Base-by-base conservation (phyloP, 2,797 vertebrate species). In the Octomys mimax region DNA sequence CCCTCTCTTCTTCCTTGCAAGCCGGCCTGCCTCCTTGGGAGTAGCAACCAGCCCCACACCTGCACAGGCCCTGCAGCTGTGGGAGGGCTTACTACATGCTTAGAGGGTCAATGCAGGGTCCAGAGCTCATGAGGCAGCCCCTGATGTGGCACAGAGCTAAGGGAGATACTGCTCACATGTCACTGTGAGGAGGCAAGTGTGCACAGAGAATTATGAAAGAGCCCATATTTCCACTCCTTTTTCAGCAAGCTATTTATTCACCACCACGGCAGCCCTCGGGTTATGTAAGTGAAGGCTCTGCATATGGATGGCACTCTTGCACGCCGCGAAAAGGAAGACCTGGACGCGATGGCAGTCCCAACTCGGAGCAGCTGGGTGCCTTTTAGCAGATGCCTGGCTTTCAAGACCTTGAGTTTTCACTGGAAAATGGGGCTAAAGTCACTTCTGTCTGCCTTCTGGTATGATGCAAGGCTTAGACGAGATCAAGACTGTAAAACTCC, bases 211-310 rank as follows among this genome's bases (percentile, higher is more conserved):
- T n/a, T 61, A 71, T 2, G n/a, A 59, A 85, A 75, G 24, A 86
- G 18, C 11, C 33, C 59, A 31, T 54, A 59, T 77, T 96, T 89
- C 88, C 31, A 36, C 92, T 91, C 73, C 46, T 83, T 94, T 83
- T 36, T 85, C 78, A 96, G 28, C 36, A 33, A 94, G 75, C 13
- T 87, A 42, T 73, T 92, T 85, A 87, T 89, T 90, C 42, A 75
- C 11, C 57, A 64, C n/a, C 21, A 26, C 52, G 91, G 57, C n/a
- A 81, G 39, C 71, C 26, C 28, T 49, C 13, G n/a, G 16, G 9
- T 10, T 68, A 59, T 13, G 18, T 39, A 85, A 54, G 66, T n/a
- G 87, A 87, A 91, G 75, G 16, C 59, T 59, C 3, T 31, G 78
- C 39, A 4, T 3, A 68, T 75, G 28, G 11, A 68, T 68, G 28